These are phyloP conservation scores for Sesia bembeciformis DNA, from an alignment of 2,888 invertebrate species.

Conservation along the genomic window DNA sequence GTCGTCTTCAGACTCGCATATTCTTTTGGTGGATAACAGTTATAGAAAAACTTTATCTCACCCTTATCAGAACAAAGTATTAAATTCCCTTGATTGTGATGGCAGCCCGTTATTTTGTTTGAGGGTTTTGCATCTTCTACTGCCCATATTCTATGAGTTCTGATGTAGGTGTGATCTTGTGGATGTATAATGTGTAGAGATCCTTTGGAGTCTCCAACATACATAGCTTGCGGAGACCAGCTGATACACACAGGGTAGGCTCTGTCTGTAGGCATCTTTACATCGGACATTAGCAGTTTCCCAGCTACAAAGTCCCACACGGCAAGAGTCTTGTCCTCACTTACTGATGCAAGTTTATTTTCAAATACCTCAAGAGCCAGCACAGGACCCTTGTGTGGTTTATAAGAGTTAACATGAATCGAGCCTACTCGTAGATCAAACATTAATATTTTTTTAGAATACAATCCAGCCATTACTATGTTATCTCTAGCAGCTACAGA, in stretches of 20 bases:
- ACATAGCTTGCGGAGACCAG: conserved; percentile 52
- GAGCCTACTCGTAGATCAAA: conserved; percentile 66
- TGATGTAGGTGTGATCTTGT: conserved; percentile 33
- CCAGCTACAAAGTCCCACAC: conserved; percentile 72
- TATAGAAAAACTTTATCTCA: conserved; percentile 61
- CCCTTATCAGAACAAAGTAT: conserved; percentile 62
- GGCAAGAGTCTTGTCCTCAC: conserved; percentile 74
- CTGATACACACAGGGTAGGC: conserved; percentile 57
- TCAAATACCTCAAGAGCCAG: conserved; percentile 46
- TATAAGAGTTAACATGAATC: conserved; percentile 50
- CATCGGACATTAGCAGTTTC: conserved; percentile 44
- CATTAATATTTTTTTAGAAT: conserved; percentile 66
- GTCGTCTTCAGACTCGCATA: conserved; percentile 42
- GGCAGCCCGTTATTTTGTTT: conserved; percentile 55
- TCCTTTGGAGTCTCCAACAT: conserved; percentile 63
- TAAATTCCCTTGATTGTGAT: conserved; percentile 51
- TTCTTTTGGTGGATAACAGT: conserved; percentile 53
- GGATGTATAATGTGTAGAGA: conserved; percentile 54
- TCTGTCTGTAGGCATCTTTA: conserved; percentile 49
- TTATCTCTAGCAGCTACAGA: conserved; percentile 62
- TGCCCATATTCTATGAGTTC: conserved; percentile 49
- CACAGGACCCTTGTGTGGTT: conserved; percentile 70
- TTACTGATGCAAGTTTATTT: conserved; percentile 71
- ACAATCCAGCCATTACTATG: conserved; percentile 69
- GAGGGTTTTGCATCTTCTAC: conserved; percentile 44